Base-by-base conservation (phyloP, 2,797 vertebrate genomes). In the Malurus leucopterus region DNA sequence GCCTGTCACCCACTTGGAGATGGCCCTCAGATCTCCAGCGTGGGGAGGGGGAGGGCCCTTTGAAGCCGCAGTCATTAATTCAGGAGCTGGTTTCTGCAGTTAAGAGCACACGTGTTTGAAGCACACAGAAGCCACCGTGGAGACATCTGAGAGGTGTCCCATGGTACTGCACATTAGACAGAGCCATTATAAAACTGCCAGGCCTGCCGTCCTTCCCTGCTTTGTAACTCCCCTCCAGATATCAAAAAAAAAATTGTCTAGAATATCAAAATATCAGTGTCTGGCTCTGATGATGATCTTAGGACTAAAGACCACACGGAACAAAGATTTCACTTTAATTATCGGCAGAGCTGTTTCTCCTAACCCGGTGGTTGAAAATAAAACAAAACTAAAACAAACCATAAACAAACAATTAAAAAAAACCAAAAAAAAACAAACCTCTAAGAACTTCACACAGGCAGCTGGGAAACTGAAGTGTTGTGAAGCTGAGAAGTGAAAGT, bases 51-150 rank as follows among this genome's bases (percentile, higher is more conserved):
- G 78, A 95, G 93, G 95, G 86, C 67, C 81, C 96, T 97, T 97
- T 97, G 97, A 97, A 97, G 97, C 89, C 59, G 2, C 91, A 24
- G 91, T 97, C 96, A 97, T 97, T 97, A 97, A 97, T 97, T 95
- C 97, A 92, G 94, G 34, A 93, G 91, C 92, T 50, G 79, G 92
- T 77, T 94, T 89, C 95, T 72, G 86, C 93, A 90, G 97, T 97
- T 96, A 96, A 79, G 38, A 51, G 91, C 94, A 83, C 96, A 83
- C 49, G 73, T 92, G 95, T 96, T 90, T 96, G 96, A 97, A 95
- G 96, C 95, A 36, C 94, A 89, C 92, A 88, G 75, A 92, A 97
- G 96, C 95, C 96, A 96, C 94, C 3, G 50, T 81, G 94, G 95
- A 95, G 95, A 96, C 96, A 96, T 97, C 96, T 95, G 83, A 97